These are phyloP conservation scores for Hippoglossus hippoglossus DNA, from an alignment of 2,797 vertebrate species.

Conservation along the genomic window DNA sequence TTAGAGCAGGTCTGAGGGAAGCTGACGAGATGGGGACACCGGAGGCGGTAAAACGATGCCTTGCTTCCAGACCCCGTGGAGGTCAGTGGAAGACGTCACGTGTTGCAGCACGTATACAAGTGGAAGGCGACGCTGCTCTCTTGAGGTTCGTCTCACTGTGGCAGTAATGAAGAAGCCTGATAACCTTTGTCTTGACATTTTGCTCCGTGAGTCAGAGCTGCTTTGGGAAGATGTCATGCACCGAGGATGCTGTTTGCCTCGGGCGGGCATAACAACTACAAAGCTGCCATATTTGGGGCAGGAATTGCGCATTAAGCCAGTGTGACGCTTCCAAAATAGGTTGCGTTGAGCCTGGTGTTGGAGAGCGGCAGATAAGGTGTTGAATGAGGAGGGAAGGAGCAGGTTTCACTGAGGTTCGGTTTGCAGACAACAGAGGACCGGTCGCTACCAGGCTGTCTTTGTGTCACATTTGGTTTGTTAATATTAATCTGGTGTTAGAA, in stretches of 20 bases:
- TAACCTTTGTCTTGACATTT: constrained; percentile 77
- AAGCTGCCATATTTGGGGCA: constrained; percentile 56
- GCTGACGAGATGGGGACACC: constrained; percentile 56
- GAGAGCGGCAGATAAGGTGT: constrained; percentile 18
- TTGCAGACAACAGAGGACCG: constrained; percentile 12
- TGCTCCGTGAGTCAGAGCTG: constrained; percentile 68
- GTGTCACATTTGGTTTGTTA: constrained; percentile 53
- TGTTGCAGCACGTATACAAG: constrained; percentile 20
- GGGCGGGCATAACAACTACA: constrained; percentile 32
- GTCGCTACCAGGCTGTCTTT: constrained; percentile 2
- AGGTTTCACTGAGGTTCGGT: constrained; percentile 11
- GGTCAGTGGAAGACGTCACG: constrained; percentile 57
- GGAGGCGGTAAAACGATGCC: constrained; percentile 42
- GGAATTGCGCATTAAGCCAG: constrained; percentile 47
- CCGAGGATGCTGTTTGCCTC: constrained; percentile 42
- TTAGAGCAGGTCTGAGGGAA: constrained; percentile 52
- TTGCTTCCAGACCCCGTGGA: constrained; percentile 43
- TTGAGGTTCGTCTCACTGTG: constrained; percentile 46
- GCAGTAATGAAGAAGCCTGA: constrained; percentile 55
- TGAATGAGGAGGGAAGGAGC: constrained; percentile 8
- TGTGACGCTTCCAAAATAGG: constrained; percentile 32
- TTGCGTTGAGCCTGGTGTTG: constrained; percentile 29
- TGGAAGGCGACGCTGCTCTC: constrained; percentile 28
- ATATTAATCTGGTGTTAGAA: constrained; percentile 59
- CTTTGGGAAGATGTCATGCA: constrained; percentile 65